Conservation (phyloP, 2,113 vertebrate species). For the Syngnathus floridae region DNA sequence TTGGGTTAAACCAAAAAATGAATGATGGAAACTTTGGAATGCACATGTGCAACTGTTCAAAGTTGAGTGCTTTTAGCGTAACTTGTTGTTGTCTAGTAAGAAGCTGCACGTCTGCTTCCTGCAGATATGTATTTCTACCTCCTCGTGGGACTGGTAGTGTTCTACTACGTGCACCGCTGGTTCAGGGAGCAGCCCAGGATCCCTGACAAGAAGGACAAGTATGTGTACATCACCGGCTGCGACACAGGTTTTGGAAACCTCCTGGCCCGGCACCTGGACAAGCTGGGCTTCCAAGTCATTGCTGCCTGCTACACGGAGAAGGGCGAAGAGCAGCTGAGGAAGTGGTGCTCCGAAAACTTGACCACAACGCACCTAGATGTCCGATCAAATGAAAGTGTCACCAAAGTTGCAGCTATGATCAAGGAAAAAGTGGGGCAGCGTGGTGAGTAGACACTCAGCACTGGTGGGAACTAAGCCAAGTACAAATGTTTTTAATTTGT, state of each 20-base stretch:
- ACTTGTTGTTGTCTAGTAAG: not conserved
- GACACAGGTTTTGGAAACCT: conserved; percentile 82
- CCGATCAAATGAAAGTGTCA: conserved; percentile 66
- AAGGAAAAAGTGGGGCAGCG: conserved; percentile 58
- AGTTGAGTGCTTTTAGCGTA: not conserved
- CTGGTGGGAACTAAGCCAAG: not conserved
- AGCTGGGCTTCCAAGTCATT: conserved; percentile 74
- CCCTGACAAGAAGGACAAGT: conserved; percentile 56
- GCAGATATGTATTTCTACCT: conserved; percentile 64
- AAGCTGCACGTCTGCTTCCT: not conserved
- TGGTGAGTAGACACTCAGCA: conserved; percentile 65
- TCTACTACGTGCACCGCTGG: conserved; percentile 65
- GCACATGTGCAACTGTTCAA: too few relatives aligned
- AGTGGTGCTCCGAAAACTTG: conserved; percentile 66
- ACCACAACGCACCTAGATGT: conserved; percentile 68
- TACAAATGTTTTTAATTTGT: not conserved
- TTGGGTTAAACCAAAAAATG: not conserved
- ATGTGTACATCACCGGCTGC: conserved; percentile 85
- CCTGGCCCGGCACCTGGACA: conserved; percentile 77
- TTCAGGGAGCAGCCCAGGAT: conserved; percentile 61
- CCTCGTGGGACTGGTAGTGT: conserved; percentile 39
- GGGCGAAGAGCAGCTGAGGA: conserved; percentile 75
- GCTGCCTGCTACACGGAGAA: conserved; percentile 75
- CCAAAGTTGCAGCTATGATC: conserved; percentile 65
- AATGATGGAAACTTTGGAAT: too few relatives aligned